Base-by-base conservation (phyloP, 1,140 invertebrate species). In the Forficula auricularia region DNA sequence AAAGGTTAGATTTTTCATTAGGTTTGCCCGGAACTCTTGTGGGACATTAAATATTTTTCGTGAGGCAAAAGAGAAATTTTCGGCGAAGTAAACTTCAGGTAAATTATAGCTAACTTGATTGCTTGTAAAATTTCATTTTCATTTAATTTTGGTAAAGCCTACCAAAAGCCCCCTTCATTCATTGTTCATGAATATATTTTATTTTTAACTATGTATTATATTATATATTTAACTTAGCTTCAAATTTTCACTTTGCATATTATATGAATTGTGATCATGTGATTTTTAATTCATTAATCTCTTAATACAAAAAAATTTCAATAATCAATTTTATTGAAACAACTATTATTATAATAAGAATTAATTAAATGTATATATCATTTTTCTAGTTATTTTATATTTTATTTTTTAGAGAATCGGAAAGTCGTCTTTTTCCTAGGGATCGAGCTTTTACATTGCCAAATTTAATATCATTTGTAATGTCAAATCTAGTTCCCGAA, bases 381-480 rank as follows among this genome's bases (percentile, higher is more conserved):
- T 31, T 31, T n/a, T 35, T 13, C 34, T 35, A 31, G 42, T n/a
- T 16, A 46, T 43, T 41, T 38, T 38, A 38, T 49, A 16, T 43
- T 47, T 49, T 32, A 56, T 49, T 46, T 65, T 69, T 39, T 50
- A 80, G 77, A 48, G 82, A 82, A 67, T 66, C 71, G 31, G 79
- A 86, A 47, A 84, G 77, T 55, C 67, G 75, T 36, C 62, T 73
- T 16, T 85, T 75, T 59, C 77, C 82, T 12, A 60, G 61, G 42
- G 56, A 61, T 34, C 52, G 71, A 27, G 69, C 73, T 32, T 64
- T 82, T 14, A 76, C 74, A 12, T 61, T 75, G 20, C 59, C 72
- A 46, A 82, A 80, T 55, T 57, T 86, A 27, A 55, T 81, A 19
- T 73, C 72, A 40, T 83, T 87, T 54, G 68, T 85, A 3, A 56